Conservation (phyloP, 2,797 vertebrate species). For the Merluccius polli region DNA sequence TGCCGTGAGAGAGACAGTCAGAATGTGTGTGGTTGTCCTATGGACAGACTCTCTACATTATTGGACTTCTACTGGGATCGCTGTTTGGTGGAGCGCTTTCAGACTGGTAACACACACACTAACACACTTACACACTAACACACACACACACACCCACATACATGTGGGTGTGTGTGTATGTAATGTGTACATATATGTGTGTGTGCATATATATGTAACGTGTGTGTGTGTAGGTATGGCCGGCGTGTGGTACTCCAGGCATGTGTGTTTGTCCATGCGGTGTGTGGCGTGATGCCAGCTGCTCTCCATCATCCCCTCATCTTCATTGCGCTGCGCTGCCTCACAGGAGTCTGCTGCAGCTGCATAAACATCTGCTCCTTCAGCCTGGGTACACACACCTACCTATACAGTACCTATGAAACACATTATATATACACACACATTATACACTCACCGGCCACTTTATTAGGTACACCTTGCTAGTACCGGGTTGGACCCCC, state of each 20-base stretch:
- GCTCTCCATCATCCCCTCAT: slow-evolving; percentile 52
- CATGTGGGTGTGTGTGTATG: background rate
- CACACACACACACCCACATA: slow-evolving; percentile 13
- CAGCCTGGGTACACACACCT: slow-evolving; percentile 61
- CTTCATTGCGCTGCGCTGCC: slow-evolving; percentile 63
- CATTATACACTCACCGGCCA: background rate
- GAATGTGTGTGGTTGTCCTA: slow-evolving; percentile 53
- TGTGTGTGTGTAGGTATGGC: slow-evolving; percentile 58
- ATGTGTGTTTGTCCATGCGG: slow-evolving; percentile 47
- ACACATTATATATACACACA: too few species aligned
- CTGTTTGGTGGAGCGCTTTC: slow-evolving; percentile 63
- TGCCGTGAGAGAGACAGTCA: slow-evolving; percentile 44
- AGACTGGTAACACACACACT: slow-evolving; percentile 53
- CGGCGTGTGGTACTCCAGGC: slow-evolving; percentile 62
- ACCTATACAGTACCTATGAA: too few species aligned
- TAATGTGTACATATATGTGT: background rate
- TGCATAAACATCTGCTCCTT: slow-evolving; percentile 68
- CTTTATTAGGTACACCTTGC: too few species aligned
- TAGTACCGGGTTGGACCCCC: too few species aligned
- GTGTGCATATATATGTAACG: slow-evolving; percentile 15
- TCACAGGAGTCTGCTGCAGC: slow-evolving; percentile 65
- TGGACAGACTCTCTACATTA: slow-evolving; percentile 62
- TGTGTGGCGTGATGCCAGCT: slow-evolving; percentile 53
- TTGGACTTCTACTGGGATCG: slow-evolving; percentile 66
- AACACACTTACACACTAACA: slow-evolving; percentile 9